Evolutionary conservation across 2,797 vertebrate species (phyloP).

Genomic region (Hydrolagus colliei): DNA sequence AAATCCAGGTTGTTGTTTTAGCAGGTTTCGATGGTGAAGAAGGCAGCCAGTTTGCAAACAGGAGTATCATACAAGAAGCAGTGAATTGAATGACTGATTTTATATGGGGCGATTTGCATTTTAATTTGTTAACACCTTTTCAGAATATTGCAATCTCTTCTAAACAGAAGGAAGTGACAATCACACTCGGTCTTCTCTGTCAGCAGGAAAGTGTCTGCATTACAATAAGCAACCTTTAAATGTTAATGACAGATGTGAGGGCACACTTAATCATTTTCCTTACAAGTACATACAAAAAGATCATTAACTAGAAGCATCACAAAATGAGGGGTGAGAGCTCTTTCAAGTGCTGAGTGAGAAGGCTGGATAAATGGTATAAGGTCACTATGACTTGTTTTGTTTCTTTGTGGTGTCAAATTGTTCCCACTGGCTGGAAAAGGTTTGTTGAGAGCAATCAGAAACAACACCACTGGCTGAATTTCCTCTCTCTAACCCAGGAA

Average conservation of each 20-base stretch:
- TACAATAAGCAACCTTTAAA: neutral
- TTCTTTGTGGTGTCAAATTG: constrained; percentile 8
- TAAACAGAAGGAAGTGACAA: neutral
- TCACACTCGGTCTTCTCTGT: neutral
- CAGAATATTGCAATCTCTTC: neutral
- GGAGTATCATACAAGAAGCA: too few relatives aligned
- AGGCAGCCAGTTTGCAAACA: too few relatives aligned
- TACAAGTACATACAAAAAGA: constrained; percentile 6
- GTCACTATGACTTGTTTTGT: constrained; percentile 14
- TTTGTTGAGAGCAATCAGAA: too few relatives aligned
- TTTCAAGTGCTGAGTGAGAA: neutral
- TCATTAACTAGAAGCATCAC: neutral
- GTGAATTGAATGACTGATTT: too few relatives aligned
- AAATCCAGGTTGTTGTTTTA: too few relatives aligned
- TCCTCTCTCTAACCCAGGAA: too few relatives aligned
- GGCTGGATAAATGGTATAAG: constrained; percentile 1
- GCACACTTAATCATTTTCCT: constrained; percentile 25
- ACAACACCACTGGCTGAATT: too few relatives aligned
- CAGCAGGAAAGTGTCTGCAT: neutral
- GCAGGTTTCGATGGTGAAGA: too few relatives aligned
- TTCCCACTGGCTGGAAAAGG: constrained; percentile 24
- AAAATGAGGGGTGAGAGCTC: constrained; percentile 15
- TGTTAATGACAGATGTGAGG: constrained; percentile 18
- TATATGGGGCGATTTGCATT: neutral
- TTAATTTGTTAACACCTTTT: neutral